Evolutionary conservation across 2,888 invertebrate species (phyloP), one percentile per base, ranked within the genome.

Genomic region (Agrotis exclamationis): DNA sequence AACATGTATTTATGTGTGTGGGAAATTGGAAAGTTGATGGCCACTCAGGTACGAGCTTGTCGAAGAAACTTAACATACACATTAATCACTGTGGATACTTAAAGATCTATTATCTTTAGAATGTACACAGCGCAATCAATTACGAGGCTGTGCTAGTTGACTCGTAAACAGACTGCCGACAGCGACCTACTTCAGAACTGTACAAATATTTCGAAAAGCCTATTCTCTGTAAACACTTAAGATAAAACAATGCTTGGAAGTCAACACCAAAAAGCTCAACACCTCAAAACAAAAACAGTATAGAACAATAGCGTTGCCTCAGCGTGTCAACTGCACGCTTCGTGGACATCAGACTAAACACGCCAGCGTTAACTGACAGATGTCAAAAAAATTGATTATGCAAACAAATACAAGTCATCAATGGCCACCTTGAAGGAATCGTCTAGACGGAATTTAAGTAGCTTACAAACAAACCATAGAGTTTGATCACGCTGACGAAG

Each of bases 1-100:
- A 74, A 74, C 85, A 81, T 78, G 74, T 78, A 80, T 68, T 78
- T 76, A 79, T 85, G 85, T 80, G 77, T 86, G 87, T 89, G 89
- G 86, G 88, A 90, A 89, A 87, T 87, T 86, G 80, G 90, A 91
- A 91, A 91, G 91, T 87, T 85, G 80, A 86, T 80, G 84, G 77
- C 74, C 71, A 71, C 79, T 64, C 53, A 54, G 74, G 57, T 66
- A 69, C 70, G 69, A 58, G 75, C 72, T 73, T 56, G 74, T 72
- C 53, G 74, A 77, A 78, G 69, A 83, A 75, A 79, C 76, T 77
- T 73, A 74, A 74, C 70, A 66, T 70, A 69, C 39, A 58, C 74
- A 74, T 79, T 79, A 77, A 86, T 80, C 69, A 80, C 63, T 65
- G 39, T 39, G 22, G 63, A 44, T 65, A 65, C 76, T 68, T 53